phyloP scores from a whole-genome alignment of 1,140 invertebrate species.

The Augochlora pura region DNA sequence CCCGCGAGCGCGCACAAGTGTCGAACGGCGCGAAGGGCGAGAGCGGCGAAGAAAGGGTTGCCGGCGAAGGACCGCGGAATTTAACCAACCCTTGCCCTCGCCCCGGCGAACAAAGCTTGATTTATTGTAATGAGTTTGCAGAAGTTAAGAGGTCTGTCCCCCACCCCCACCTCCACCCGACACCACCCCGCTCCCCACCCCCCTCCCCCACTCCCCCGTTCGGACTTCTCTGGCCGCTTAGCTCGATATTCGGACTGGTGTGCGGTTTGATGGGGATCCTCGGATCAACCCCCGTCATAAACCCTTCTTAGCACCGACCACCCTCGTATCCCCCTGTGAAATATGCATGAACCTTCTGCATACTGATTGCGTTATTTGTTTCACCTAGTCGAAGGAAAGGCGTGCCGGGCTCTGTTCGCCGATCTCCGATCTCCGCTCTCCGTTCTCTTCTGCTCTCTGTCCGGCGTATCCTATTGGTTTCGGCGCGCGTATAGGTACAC shows the following conservation, averaged over 20 bases:
- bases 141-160: slow-evolving; percentile 78
- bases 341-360: slow-evolving; percentile 78
- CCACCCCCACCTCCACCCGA: too few species aligned
- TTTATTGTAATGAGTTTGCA: slow-evolving; percentile 81
- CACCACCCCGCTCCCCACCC: slow-evolving; percentile 49
- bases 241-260: slow-evolving; percentile 77
- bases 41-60: slow-evolving; percentile 67
- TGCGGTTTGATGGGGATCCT: slow-evolving; percentile 79
- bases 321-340: slow-evolving; percentile 71
- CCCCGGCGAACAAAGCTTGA: slow-evolving; percentile 80
- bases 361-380: slow-evolving; percentile 80
- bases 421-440: not conserved
- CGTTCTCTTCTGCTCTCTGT: too few species aligned
- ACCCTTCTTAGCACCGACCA: slow-evolving; percentile 78
- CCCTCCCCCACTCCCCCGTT: slow-evolving; percentile 50
- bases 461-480: too few species aligned
- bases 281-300: slow-evolving; percentile 80
- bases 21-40: too few species aligned
- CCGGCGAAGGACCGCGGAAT: slow-evolving; percentile 73
- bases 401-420: slow-evolving; percentile 4
- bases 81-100: slow-evolving; percentile 73
- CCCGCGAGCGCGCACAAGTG: too few species aligned
- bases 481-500: too few species aligned
- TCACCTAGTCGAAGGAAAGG: slow-evolving; percentile 64
- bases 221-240: slow-evolving; percentile 48